Evolutionary conservation across 2,888 invertebrate genomes (phyloP).

Genomic region (Anticlea derivata): DNA sequence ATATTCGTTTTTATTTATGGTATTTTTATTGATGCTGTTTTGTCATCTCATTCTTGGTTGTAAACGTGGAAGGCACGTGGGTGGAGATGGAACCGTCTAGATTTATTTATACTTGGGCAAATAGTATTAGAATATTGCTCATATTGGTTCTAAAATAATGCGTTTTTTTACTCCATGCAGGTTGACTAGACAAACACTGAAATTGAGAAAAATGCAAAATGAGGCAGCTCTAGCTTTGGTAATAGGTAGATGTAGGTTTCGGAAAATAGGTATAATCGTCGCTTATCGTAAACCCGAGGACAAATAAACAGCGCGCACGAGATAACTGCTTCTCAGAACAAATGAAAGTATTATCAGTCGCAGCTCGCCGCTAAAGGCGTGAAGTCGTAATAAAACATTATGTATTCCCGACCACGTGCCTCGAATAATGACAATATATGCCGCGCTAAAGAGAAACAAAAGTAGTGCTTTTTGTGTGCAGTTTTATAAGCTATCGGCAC

Average conservation of each 20-base stretch:
- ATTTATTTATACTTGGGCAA: constrained; percentile 13
- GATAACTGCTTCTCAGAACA: constrained; percentile 77
- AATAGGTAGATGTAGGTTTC: too few species aligned
- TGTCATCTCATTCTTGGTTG: constrained; percentile 14
- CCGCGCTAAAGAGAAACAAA: constrained; percentile 68
- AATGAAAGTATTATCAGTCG: constrained; percentile 78
- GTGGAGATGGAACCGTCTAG: constrained; percentile 11
- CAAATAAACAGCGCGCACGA: constrained; percentile 40
- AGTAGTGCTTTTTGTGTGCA: constrained; percentile 65
- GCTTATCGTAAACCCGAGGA: constrained; percentile 29
- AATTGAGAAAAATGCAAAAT: too few species aligned
- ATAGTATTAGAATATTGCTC: neutral
- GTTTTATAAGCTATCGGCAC: constrained; percentile 71
- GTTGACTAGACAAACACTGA: too few species aligned
- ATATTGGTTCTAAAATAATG: too few species aligned
- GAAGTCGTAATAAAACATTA: constrained; percentile 82
- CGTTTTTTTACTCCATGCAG: too few species aligned
- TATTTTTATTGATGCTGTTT: constrained; percentile 33
- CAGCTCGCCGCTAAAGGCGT: constrained; percentile 70
- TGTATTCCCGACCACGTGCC: constrained; percentile 81
- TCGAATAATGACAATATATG: constrained; percentile 73
- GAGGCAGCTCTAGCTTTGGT: neutral
- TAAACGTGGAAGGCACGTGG: constrained; percentile 9
- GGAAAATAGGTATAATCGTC: neutral
- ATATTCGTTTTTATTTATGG: constrained; percentile 34